Conservation (phyloP, 2,113 vertebrate species). For the Atractosteus spatula region DNA sequence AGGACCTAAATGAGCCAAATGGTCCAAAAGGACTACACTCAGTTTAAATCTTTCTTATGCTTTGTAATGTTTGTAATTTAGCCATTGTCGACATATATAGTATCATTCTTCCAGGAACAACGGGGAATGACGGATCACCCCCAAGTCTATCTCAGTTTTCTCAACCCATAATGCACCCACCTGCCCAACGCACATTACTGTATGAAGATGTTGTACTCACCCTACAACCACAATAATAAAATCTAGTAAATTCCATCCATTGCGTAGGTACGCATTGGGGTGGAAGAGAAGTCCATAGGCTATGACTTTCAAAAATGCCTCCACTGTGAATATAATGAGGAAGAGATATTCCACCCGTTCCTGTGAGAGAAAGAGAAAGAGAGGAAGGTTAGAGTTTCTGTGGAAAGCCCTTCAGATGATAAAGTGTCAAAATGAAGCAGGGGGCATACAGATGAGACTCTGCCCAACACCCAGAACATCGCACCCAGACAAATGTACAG, state of each 20-base stretch:
- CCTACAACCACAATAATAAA: conserved; percentile 99
- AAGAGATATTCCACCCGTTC: conserved; percentile 99
- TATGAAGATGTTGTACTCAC: conserved; percentile 70
- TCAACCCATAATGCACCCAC: no score
- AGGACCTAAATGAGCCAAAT: no score
- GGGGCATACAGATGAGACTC: neutral
- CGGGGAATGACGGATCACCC: no score
- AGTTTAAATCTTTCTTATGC: no score
- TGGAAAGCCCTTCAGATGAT: no score
- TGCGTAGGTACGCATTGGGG: conserved; percentile 98
- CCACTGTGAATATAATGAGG: conserved; percentile 99
- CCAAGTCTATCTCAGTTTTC: no score
- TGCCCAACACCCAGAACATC: neutral
- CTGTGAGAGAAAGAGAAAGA: conserved; percentile 52
- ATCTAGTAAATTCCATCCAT: conserved; percentile 99
- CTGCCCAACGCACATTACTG: neutral
- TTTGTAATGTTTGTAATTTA: no score
- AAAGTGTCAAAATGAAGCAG: no score
- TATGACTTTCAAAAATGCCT: conserved; percentile 99
- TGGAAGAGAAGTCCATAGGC: conserved; percentile 98
- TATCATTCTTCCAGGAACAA: no score
- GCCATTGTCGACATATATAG: no score
- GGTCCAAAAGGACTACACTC: no score
- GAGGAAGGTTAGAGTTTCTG: conserved; percentile 13
- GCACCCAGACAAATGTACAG: no score